A percentile compares a stretch with the other conserved stretches of the same genome.
phyloP scores from a whole-genome alignment of 2,797 vertebrate species.

The Typhlichthys eigenmanni region DNA sequence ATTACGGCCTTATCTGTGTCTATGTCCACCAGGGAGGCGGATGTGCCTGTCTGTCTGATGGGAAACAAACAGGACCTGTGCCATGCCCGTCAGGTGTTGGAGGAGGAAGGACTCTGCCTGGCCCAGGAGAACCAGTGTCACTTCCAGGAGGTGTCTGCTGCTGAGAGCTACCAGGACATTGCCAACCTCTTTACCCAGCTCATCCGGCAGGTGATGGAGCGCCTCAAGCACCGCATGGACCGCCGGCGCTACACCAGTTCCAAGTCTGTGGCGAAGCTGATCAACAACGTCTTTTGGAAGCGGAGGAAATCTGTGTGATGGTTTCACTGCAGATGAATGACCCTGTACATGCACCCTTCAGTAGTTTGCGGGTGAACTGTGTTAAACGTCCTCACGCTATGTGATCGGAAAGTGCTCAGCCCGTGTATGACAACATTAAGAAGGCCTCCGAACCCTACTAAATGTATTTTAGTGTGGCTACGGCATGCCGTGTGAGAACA shows the following conservation, averaged over 20 bases:
- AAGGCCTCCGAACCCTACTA: too few species aligned
- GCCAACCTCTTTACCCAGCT: slow-evolving; percentile 76
- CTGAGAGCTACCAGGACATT: slow-evolving; percentile 80
- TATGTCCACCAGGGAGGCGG: slow-evolving; percentile 58
- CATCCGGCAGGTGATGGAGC: slow-evolving; percentile 76
- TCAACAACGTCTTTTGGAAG: slow-evolving; percentile 82
- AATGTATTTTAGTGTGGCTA: too few species aligned
- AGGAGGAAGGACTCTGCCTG: slow-evolving; percentile 73
- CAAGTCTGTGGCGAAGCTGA: slow-evolving; percentile 82
- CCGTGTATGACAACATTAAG: background rate
- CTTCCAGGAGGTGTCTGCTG: slow-evolving; percentile 80
- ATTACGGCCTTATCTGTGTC: background rate
- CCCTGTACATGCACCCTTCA: background rate
- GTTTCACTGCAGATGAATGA: background rate
- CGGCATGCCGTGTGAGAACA: background rate
- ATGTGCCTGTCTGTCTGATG: slow-evolving; percentile 75
- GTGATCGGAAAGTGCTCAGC: background rate
- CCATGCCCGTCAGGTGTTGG: slow-evolving; percentile 74
- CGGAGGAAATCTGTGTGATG: slow-evolving; percentile 80
- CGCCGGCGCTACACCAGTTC: slow-evolving; percentile 77
- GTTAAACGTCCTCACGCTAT: background rate
- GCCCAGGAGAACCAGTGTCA: slow-evolving; percentile 72
- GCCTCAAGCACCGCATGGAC: slow-evolving; percentile 71
- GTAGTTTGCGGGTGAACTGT: slow-evolving; percentile 6
- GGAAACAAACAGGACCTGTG: slow-evolving; percentile 82